Evolutionary conservation across 2,797 vertebrate species (phyloP).

Genomic region (Gymnocypris eckloni): DNA sequence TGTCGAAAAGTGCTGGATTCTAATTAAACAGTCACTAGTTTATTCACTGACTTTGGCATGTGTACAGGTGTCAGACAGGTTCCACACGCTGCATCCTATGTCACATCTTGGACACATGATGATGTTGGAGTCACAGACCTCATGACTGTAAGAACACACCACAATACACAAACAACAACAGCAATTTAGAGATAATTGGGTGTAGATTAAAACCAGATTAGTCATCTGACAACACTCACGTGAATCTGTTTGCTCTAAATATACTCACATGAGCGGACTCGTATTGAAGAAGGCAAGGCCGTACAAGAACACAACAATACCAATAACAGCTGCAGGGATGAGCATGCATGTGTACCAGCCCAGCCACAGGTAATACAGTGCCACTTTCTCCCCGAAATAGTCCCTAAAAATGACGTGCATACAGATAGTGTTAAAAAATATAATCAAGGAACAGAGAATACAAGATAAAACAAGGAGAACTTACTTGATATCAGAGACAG

Average conservation of each 20-base stretch:
- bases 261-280: conserved; percentile 89
- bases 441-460: not conserved
- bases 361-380: conserved; percentile 93
- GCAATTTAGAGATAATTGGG: not conserved
- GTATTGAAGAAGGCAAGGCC: conserved; percentile 82
- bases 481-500: conserved; percentile 82
- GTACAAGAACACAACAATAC: conserved; percentile 80
- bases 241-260: not conserved
- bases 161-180: conserved; percentile 17
- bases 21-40: not conserved
- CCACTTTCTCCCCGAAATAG: conserved; percentile 95
- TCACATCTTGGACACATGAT: conserved; percentile 92
- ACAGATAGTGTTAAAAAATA: conserved; percentile 7
- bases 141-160: conserved; percentile 77
- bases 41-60: conserved; percentile 85
- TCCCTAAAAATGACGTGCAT: conserved; percentile 68
- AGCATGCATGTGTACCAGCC: conserved; percentile 90
- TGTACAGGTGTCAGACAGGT: conserved; percentile 86
- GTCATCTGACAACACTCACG: not conserved
- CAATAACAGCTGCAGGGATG: conserved; percentile 76
- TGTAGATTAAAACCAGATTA: not conserved
- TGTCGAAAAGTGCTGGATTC: not conserved
- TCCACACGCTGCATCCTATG: conserved; percentile 77
- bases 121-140: conserved; percentile 86
- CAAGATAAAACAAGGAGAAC: conserved; percentile 8